phyloP scores from a whole-genome alignment of 2,888 invertebrate genomes.

The Tipula lateralis region DNA sequence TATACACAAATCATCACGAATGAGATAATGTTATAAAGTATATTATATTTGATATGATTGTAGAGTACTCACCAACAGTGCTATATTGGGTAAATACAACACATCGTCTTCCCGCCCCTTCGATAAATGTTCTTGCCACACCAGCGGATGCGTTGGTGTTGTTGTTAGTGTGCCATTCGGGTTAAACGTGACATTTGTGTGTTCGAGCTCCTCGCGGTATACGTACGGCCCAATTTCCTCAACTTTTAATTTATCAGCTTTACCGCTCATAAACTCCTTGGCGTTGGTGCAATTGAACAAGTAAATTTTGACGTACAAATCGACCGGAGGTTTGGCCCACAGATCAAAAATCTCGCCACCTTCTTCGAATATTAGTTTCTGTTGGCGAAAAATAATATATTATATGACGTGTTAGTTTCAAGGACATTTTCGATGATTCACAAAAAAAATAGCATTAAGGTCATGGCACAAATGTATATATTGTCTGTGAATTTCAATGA shows the following conservation, averaged over 20 bases:
- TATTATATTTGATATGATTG: neutral
- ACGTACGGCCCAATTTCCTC: conserved; percentile 82
- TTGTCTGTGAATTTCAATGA: neutral
- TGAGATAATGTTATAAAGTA: neutral
- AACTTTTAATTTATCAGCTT: conserved; percentile 60
- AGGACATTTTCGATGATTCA: conserved; percentile 31
- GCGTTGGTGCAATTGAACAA: conserved; percentile 81
- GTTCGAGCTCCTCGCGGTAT: conserved; percentile 72
- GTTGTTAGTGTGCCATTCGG: conserved; percentile 68
- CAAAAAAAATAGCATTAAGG: neutral
- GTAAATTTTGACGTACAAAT: conserved; percentile 70
- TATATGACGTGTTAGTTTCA: neutral
- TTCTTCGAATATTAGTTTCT: conserved; percentile 69
- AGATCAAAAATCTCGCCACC: conserved; percentile 79
- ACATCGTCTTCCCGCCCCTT: conserved; percentile 71
- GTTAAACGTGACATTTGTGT: conserved; percentile 67
- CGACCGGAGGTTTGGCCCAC: conserved; percentile 76
- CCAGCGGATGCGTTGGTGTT: conserved; percentile 65
- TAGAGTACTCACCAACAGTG: conserved; percentile 69
- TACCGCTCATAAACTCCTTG: conserved; percentile 70
- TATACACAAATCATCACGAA: neutral
- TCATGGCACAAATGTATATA: neutral
- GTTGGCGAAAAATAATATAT: conserved; percentile 37
- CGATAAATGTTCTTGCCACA: conserved; percentile 72
- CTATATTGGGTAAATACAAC: conserved; percentile 74